phyloP scores from a whole-genome alignment of 2,113 vertebrate species.

The Anhinga anhinga region DNA sequence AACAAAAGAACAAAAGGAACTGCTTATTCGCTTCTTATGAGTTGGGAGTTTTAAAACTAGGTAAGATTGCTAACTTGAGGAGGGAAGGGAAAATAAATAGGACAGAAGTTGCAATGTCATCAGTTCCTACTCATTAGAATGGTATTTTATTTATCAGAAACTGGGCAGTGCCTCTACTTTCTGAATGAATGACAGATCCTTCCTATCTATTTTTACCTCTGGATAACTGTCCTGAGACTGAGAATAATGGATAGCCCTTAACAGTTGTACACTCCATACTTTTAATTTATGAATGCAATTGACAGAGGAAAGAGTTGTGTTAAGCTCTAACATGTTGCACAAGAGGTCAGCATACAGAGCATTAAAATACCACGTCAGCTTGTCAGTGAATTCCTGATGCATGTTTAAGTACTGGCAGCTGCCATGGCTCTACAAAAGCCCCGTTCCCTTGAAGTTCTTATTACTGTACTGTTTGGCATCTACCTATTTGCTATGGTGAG shows the following conservation, averaged over 20 bases:
- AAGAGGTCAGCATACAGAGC: neutral
- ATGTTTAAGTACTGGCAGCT: neutral
- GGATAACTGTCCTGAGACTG: neutral
- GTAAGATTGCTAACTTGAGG: neutral
- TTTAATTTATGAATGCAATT: neutral
- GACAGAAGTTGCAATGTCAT: neutral
- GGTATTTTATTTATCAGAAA: neutral
- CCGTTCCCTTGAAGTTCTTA: neutral
- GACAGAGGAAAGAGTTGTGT: neutral
- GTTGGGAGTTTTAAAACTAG: neutral
- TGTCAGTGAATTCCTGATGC: slow-evolving; percentile 9
- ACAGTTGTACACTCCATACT: neutral
- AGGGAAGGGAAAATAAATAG: neutral
- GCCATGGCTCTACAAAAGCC: neutral
- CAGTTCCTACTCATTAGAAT: neutral
- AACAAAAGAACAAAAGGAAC: slow-evolving; percentile 4
- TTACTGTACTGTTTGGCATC: neutral
- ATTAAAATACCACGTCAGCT: slow-evolving; percentile 14
- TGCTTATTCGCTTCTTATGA: neutral
- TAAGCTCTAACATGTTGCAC: neutral
- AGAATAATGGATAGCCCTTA: neutral
- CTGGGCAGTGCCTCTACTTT: neutral
- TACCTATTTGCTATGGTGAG: neutral
- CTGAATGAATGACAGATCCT: slow-evolving; percentile 12
- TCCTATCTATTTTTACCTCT: slow-evolving; percentile 24